Evolutionary conservation across 2,888 invertebrate genomes (phyloP), one percentile per base, ranked within the genome.

Genomic region (Sphaeridia pumilis): DNA sequence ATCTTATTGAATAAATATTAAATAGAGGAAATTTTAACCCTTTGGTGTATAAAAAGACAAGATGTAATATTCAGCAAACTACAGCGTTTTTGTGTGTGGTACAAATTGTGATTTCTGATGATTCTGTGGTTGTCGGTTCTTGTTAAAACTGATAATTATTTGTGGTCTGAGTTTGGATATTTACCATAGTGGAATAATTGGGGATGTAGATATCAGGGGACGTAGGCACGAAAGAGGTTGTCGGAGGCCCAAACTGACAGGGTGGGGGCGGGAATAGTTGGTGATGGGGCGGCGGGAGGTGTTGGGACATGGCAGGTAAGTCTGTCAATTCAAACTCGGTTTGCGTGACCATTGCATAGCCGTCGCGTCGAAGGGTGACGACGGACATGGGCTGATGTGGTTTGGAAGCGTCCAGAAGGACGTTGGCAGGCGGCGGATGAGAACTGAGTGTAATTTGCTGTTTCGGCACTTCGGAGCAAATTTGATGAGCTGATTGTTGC

Each of bases 321-420:
- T 55, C 55, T 65, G 75, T 66, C 52, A 75, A 65, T 57, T 76
- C 80, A 68, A 79, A 70, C 24, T 76, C 76, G 5, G 75, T 72
- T 53, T 79, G 82, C 34, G 80, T 77, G 28, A 80, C 76, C 59
- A 79, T 76, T 62, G 79, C 79, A 65, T 79, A 79, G 66, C 81
- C 57, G 46, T 57, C 55, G 42, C 49, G 46, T 43, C 49, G 27
- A 21, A 50, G 35, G 21, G 55, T 45, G 21, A 47, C 55, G 24
- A 47, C 51, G 12, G 55, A 45, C 55, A 49, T 48, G 31, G 47
- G 47, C 47, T 47, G 31, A n/a, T 31, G 14, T 3, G 14, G 35
- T 4, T 31, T 28, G n/a, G n/a, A n/a, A 12, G 17, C 34, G 22
- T 42, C 42, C 27, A 27, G 38, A 35, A 34, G 35, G n/a, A 47